Evolutionary conservation across 2,113 vertebrate genomes (phyloP), one percentile per base, ranked within the genome.

Genomic region (Oenanthe oenanthe): DNA sequence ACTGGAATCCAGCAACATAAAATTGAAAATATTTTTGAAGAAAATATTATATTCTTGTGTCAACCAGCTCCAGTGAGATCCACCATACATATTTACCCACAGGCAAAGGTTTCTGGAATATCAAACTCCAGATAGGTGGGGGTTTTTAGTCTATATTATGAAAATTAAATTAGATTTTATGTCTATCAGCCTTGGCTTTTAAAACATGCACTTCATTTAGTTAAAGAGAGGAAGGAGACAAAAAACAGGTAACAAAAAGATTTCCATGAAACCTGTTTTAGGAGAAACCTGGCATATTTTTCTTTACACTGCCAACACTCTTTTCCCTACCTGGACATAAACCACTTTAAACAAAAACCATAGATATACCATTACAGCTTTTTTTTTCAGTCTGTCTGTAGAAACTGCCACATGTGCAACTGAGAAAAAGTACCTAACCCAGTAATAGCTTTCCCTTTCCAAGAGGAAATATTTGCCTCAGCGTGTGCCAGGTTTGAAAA

Each of bases 401-500:
- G 82, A 79, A 95, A 91, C 48, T 94, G 72, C 87, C 93, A 94
- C 76, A 91, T 96, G 82, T 82, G 79, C 82, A 95, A 67, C 54
- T 78, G 71, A 85, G 70, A 29, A 88, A 80, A 65, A 86, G 21
- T 36, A 54, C 87, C 88, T 53, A 89, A 56, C 60, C 43, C 68
- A 94, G 66, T 36, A 90, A 92, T 1, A 83, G 51, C 40, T 92
- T 93, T 94, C 62, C 77, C 78, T 85, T 92, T 93, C 86, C 92
- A 90, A 95, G 38, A 88, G 92, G 80, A 95, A 95, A 93, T 94
- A 88, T 63, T 96, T 95, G 70, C 60, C 76, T 67, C 43, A 31
- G 50, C 2, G 0, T 51, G 62, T 0, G 4, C 63, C 56, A 77
- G 65, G 38, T 85, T 89, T 66, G 61, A 56, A 86, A 86, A 61